These are phyloP conservation scores for Chionis minor DNA, from an alignment of 2,113 vertebrate genomes.

Conservation along the genomic window DNA sequence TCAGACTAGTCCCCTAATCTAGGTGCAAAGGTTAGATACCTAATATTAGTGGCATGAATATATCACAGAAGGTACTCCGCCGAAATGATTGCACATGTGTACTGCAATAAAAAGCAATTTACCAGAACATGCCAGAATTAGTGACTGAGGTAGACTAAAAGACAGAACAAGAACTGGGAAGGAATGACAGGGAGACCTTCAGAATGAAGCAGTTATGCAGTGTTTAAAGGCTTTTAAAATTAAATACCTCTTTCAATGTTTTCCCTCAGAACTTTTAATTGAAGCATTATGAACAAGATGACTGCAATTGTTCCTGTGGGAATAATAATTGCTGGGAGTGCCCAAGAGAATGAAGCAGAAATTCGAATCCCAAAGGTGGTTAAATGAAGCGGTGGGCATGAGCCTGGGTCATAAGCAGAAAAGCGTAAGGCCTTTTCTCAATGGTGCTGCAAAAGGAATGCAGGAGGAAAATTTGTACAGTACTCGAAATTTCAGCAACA, in stretches of 20 bases:
- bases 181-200: neutral
- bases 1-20: neutral
- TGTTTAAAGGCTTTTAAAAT: slow-evolving; percentile 35
- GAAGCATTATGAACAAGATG: neutral
- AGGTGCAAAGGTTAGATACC: rapidly evolving
- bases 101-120: neutral
- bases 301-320: neutral
- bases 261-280: slow-evolving; percentile 40
- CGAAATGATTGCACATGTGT: neutral
- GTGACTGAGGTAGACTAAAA: neutral
- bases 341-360: neutral
- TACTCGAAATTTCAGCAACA: neutral
- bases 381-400: neutral
- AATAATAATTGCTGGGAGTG: neutral
- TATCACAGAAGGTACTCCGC: neutral
- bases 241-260: neutral
- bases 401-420: neutral
- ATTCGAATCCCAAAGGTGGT: neutral
- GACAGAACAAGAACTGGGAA: neutral
- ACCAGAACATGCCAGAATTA: neutral
- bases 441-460: neutral
- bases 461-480: neutral
- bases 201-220: neutral
- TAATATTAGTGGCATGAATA: neutral
- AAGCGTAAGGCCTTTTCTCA: neutral